Conservation (phyloP, 2,113 vertebrate species). For the Athene noctua region DNA sequence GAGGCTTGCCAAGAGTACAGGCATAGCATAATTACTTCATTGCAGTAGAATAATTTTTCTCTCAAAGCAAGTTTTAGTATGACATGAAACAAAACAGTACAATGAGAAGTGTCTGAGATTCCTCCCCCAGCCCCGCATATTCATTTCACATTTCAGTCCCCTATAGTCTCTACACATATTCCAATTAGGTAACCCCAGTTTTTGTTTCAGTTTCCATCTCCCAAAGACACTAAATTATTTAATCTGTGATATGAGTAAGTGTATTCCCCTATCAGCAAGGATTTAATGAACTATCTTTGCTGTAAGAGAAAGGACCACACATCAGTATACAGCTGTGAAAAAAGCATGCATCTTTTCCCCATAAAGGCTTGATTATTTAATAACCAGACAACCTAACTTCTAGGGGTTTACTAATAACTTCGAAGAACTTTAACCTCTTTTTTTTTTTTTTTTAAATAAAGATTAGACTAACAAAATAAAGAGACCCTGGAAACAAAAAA, state of each 20-base stretch:
- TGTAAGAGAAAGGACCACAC: not conserved
- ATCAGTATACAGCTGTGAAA: not conserved
- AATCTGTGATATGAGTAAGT: conserved; percentile 50
- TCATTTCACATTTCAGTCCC: not conserved
- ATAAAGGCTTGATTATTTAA: not conserved
- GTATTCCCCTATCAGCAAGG: conserved; percentile 34
- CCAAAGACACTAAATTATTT: conserved; percentile 79
- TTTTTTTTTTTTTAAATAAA: not conserved
- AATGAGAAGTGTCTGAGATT: not conserved
- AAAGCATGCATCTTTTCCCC: not conserved
- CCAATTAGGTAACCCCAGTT: conserved; percentile 8
- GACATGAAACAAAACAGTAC: not conserved
- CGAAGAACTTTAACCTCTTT: not conserved
- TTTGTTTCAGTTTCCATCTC: conserved; percentile 69
- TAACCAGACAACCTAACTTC: not conserved
- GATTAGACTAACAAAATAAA: not conserved
- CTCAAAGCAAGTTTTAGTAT: not conserved
- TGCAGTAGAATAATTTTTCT: not conserved
- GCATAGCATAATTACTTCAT: conserved; percentile 53
- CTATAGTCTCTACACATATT: not conserved
- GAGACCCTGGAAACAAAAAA: not conserved
- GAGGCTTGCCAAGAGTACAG: conserved; percentile 46
- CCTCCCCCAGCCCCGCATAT: not conserved
- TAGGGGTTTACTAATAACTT: not conserved
- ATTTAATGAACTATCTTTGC: conserved; percentile 7